These are phyloP conservation scores for Penaeus chinensis DNA, from an alignment of 1,140 invertebrate genomes.

Conservation along the genomic window DNA sequence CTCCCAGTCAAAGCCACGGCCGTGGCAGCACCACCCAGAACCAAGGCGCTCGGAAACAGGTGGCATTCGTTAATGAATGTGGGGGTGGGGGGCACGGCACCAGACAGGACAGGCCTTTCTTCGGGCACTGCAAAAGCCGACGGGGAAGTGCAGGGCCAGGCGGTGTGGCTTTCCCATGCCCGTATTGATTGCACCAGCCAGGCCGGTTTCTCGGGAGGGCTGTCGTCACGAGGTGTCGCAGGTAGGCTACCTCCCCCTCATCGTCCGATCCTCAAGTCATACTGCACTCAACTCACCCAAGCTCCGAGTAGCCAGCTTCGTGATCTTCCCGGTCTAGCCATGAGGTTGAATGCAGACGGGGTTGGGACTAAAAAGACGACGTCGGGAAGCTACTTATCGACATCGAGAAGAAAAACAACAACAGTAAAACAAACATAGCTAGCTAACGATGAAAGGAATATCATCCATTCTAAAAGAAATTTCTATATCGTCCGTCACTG, in stretches of 20 bases:
- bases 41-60: not conserved
- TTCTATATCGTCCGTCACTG: not conserved
- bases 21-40: not conserved
- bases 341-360: too few species aligned
- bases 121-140: constrained; percentile 14
- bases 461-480: not conserved
- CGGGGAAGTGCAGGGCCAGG: not conserved
- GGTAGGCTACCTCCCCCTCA: not conserved
- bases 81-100: not conserved
- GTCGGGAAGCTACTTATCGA: too few species aligned
- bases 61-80: not conserved
- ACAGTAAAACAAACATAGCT: too few species aligned
- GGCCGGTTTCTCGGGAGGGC: constrained; percentile 12
- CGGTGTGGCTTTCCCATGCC: constrained; percentile 31
- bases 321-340: too few species aligned
- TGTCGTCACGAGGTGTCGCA: too few species aligned
- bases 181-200: constrained; percentile 38
- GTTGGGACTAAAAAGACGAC: too few species aligned
- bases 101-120: not conserved
- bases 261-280: too few species aligned
- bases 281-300: too few species aligned
- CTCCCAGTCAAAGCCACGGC: not conserved
- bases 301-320: too few species aligned
- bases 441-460: too few species aligned
- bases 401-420: too few species aligned